These are phyloP conservation scores for Xenopus petersii DNA, from an alignment of 2,797 vertebrate genomes.

Conservation along the genomic window DNA sequence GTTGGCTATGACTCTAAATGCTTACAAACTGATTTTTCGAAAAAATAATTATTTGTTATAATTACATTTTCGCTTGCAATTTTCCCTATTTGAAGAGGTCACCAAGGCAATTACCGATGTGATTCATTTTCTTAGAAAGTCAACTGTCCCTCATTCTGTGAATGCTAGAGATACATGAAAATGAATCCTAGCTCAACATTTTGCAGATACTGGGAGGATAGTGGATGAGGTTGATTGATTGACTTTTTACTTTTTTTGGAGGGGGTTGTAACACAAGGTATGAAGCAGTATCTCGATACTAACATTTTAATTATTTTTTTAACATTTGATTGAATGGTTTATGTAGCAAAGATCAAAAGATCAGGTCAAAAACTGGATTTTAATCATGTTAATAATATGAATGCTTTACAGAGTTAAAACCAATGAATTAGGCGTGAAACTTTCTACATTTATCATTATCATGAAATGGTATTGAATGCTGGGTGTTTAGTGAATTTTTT, in stretches of 20 bases:
- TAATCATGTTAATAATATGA: constrained; percentile 89
- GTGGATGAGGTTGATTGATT: constrained; percentile 73
- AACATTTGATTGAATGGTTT: constrained; percentile 87
- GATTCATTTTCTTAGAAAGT: constrained; percentile 90
- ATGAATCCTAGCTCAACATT: constrained; percentile 75
- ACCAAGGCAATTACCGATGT: constrained; percentile 71
- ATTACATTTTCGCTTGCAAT: constrained; percentile 77
- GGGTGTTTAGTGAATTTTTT: no score
- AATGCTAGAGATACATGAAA: constrained; percentile 78
- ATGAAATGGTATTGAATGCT: constrained; percentile 35
- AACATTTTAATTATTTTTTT: constrained; percentile 97
- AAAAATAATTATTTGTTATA: constrained; percentile 52
- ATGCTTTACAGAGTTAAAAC: constrained; percentile 72
- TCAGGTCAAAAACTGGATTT: constrained; percentile 92
- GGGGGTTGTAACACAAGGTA: constrained; percentile 62
- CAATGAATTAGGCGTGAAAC: constrained; percentile 75
- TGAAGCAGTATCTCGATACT: constrained; percentile 75
- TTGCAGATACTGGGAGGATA: constrained; percentile 71
- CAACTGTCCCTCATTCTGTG: constrained; percentile 82
- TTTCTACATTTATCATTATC: constrained; percentile 72
- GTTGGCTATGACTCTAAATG: constrained; percentile 69
- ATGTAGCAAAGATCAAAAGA: constrained; percentile 87
- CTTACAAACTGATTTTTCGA: constrained; percentile 65
- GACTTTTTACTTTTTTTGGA: constrained; percentile 52
- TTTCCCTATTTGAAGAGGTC: constrained; percentile 81